Evolutionary conservation across 2,113 vertebrate species (phyloP).

Genomic region (Arothron firmamentum): DNA sequence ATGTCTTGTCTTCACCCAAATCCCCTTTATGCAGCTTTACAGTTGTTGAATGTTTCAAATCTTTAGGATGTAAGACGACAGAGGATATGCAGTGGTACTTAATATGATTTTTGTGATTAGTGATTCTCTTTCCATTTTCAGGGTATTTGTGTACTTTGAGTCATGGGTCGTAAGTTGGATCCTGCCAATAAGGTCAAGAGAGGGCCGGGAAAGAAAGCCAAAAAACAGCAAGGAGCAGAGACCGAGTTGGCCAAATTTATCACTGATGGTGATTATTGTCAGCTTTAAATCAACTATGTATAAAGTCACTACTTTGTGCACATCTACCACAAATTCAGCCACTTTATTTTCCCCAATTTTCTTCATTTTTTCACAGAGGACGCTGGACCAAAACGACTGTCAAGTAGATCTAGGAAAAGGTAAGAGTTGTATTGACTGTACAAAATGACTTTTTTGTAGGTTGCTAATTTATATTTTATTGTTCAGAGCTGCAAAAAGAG

Average conservation of each 20-base stretch:
- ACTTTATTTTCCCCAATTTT: background rate
- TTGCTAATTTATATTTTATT: conserved; percentile 19
- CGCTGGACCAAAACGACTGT: conserved; percentile 76
- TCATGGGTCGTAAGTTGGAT: conserved; percentile 91
- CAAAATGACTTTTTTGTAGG: background rate
- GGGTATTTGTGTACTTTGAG: conserved; percentile 20
- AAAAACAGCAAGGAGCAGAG: conserved; percentile 90
- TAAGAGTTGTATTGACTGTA: conserved; percentile 40
- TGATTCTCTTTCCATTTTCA: conserved; percentile 15
- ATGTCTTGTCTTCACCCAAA: too few species aligned
- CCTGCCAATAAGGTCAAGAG: conserved; percentile 82
- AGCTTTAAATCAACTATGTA: background rate
- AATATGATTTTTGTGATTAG: too few species aligned
- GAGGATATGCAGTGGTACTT: too few species aligned
- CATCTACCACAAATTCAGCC: background rate
- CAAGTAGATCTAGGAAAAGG: conserved; percentile 84
- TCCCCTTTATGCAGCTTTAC: too few species aligned
- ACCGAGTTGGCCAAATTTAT: conserved; percentile 83
- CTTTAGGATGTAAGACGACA: too few species aligned
- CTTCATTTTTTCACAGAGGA: conserved; percentile 45
- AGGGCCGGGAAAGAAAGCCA: conserved; percentile 87
- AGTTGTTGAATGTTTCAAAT: too few species aligned
- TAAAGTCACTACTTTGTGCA: background rate
- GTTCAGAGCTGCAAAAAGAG: conserved; percentile 73
- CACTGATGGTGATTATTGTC: conserved; percentile 49